phyloP scores from a whole-genome alignment of 2,113 vertebrate species.

The Hydrolagus affinis region DNA sequence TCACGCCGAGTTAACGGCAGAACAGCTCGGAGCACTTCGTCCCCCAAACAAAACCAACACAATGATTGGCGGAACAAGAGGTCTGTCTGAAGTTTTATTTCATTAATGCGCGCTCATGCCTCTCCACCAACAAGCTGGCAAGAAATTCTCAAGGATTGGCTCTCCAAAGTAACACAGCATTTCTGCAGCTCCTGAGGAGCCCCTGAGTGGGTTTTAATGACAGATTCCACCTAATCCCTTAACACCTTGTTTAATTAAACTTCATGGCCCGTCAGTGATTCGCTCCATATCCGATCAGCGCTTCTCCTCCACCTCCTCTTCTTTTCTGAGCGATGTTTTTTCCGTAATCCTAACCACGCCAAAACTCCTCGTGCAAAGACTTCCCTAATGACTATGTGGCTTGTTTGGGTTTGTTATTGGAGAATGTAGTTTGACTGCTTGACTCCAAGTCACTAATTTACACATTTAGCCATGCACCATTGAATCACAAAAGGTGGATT shows the following conservation, averaged over 20 bases:
- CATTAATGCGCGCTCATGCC: constrained; percentile 73
- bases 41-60: constrained; percentile 56
- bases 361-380: not conserved
- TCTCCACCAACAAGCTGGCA: not conserved
- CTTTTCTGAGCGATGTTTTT: not conserved
- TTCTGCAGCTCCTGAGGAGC: constrained; percentile 45
- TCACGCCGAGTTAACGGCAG: constrained; percentile 54
- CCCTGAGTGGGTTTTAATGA: constrained; percentile 69
- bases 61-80: constrained; percentile 43
- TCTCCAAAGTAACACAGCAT: constrained; percentile 26
- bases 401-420: constrained; percentile 9
- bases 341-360: constrained; percentile 18
- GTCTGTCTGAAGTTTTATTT: constrained; percentile 64
- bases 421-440: constrained; percentile 19
- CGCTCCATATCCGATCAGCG: not conserved
- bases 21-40: constrained; percentile 49
- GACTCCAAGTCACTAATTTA: constrained; percentile 33
- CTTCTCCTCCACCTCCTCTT: no score
- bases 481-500: constrained; percentile 13
- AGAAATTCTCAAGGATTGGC: not conserved
- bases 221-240: constrained; percentile 72
- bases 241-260: constrained; percentile 84
- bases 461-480: constrained; percentile 33
- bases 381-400: constrained; percentile 15
- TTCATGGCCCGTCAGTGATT: constrained; percentile 50